Evolutionary conservation across 2,888 invertebrate genomes (phyloP), one percentile per base, ranked within the genome.

Genomic region (Euzophera pinguis): DNA sequence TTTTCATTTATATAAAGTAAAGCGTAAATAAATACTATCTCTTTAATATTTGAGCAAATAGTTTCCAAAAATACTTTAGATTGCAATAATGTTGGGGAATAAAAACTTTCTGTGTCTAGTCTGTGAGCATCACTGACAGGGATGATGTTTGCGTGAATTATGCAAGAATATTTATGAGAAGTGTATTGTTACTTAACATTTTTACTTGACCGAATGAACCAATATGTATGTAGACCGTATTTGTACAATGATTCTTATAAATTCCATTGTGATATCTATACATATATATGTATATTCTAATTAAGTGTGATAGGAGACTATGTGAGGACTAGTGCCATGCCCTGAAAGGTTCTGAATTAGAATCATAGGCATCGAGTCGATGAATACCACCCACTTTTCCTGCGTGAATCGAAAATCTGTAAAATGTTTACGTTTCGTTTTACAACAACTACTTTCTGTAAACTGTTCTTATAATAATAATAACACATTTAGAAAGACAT

Each of bases 301-400:
- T 76, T 61, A 76, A 78, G 90, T 85, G 84, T 90, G 90, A 84
- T 86, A 90, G 90, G 86, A 83, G 87, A 81, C 81, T 89, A 78
- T 86, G 81, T 87, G 79, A 85, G 84, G 89, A 88, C 89, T 86
- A 83, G 89, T 90, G 90, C 89, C 90, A 90, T 89, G 90, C 87
- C 88, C 73, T 89, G 90, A 89, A 89, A 88, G 88, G 88, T 89
- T 89, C 90, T 88, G 81, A 77, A 79, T 80, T 87, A 87, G 88
- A 89, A 90, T 89, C 88, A 73, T 82, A 78, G 89, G 88, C 89
- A 88, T 89, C 70, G 75, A 84, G 83, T 87, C 84, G 75, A 84
- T 86, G 85, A 81, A 84, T 90, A 88, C 89, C 89, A 90, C 89
- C 90, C 90, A 89, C 89, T 89, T 84, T 87, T 88, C 85, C 84